These are phyloP conservation scores for Caenorhabditis sinica DNA, from an alignment of 2,888 invertebrate species.

Conservation along the genomic window DNA sequence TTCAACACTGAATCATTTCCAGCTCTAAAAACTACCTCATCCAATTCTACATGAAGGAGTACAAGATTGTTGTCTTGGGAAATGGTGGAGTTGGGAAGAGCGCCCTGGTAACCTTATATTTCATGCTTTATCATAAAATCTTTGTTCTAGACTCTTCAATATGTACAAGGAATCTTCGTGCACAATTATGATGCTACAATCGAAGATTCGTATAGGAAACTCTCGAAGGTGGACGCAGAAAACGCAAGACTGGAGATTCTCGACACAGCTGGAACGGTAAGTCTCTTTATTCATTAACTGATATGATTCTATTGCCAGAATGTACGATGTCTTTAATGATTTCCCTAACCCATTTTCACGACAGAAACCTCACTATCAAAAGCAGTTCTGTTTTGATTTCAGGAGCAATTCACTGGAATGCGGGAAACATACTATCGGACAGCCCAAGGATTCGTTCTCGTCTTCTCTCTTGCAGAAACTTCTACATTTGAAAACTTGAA, in stretches of 20 bases:
- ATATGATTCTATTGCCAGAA: too few relatives aligned
- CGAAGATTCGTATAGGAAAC: constrained; percentile 99
- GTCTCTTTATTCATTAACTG: not conserved
- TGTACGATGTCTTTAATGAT: constrained; percentile 83
- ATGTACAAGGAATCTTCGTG: constrained; percentile 99
- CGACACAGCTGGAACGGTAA: constrained; percentile 97
- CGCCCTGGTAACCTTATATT: constrained; percentile 87
- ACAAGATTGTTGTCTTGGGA: constrained; percentile 99
- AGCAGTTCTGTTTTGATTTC: constrained; percentile 5
- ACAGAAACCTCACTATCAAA: not conserved
- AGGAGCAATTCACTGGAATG: constrained; percentile 99
- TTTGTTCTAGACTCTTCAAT: constrained; percentile 90
- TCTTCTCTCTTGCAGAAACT: constrained; percentile 99
- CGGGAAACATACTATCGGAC: constrained; percentile 99
- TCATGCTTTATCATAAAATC: not conserved
- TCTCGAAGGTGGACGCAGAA: constrained; percentile 98
- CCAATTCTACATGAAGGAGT: constrained; percentile 93
- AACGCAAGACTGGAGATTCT: constrained; percentile 99
- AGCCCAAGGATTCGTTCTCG: constrained; percentile 98
- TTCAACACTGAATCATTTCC: too few relatives aligned
- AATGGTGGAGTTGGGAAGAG: constrained; percentile 99
- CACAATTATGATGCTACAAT: constrained; percentile 99
- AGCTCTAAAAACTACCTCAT: too few relatives aligned
- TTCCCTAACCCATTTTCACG: too few relatives aligned
- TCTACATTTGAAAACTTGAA: constrained; percentile 99